Base-by-base conservation (phyloP, 2,888 invertebrate genomes). In the Dynastes tityus region DNA sequence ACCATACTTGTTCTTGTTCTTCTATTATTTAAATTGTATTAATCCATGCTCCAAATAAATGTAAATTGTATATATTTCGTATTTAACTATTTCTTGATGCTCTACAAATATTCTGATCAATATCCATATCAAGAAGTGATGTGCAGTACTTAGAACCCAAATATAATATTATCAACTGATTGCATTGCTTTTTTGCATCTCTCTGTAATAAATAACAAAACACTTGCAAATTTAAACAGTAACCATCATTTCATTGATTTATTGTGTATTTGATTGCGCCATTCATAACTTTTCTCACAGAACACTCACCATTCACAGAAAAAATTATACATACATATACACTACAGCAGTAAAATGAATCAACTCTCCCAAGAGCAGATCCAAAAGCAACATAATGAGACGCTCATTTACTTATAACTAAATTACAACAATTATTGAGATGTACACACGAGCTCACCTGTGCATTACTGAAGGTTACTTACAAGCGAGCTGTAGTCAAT, bases 401-500 rank as follows among this genome's bases (percentile, higher is more conserved):
- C 58, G 71, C 55, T 32, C 70, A 29, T 71, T 55, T 71, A 71
- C 68, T 68, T 68, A 71, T 32, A 70, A 71, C 55, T 37, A 37
- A 70, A 70, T 70, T 55, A 71, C 58, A n/a, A 53, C 55, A 27
- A 67, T 22, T 11, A 71, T 55, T 71, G 55, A 71, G 71, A 71
- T 71, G 55, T 71, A 71, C 37, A 71, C 71, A 71, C 37, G 51
- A 51, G 51, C 29, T 55, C 71, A 37, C 71, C 55, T 55, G 55
- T 58, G 32, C 55, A 55, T 55, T 71, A 71, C 29, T 71, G 71
- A 71, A 71, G 71, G 71, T 71, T 71, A 71, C 71, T 55, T 55
- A 37, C 37, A 71, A 70, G 71, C 55, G 55, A 71, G 40, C 71
- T 71, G 37, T 55, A 71, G 71, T 71, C 71, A 71, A 71, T 71